Conservation (phyloP, 2,113 vertebrate species). For the Ailuropoda melanoleuca region DNA sequence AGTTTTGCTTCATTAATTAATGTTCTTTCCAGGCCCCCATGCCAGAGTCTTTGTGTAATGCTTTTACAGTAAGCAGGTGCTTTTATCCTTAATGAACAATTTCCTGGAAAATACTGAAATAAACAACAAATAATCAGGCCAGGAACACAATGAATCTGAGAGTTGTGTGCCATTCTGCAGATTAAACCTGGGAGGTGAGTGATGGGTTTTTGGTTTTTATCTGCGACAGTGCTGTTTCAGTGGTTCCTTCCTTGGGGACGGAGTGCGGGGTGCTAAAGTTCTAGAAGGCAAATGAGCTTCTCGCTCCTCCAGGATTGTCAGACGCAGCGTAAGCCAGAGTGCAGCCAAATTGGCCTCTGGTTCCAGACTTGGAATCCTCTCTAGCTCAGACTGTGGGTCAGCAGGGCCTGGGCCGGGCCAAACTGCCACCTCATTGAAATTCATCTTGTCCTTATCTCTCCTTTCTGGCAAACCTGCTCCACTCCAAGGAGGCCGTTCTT, state of each 20-base stretch:
- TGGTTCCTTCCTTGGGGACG: not conserved
- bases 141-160: slow-evolving; percentile 56
- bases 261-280: not conserved
- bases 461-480: not conserved
- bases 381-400: not conserved
- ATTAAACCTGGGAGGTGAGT: slow-evolving; percentile 67
- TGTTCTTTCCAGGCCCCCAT: slow-evolving; percentile 54
- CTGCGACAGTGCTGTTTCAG: slow-evolving; percentile 9
- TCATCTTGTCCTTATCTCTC: not conserved
- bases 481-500: not conserved
- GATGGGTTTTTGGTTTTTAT: slow-evolving; percentile 8
- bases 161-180: slow-evolving; percentile 67
- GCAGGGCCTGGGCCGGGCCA: not conserved
- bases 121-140: slow-evolving; percentile 80
- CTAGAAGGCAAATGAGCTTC: not conserved
- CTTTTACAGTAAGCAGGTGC: slow-evolving; percentile 86
- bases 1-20: slow-evolving; percentile 76
- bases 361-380: slow-evolving; percentile 38
- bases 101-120: slow-evolving; percentile 83
- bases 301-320: not conserved
- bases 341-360: not conserved
- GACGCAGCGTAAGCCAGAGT: not conserved
- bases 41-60: slow-evolving; percentile 77
- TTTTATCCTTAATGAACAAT: slow-evolving; percentile 84
- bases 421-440: not conserved